Percentiles rank a stretch among this genome's conserved stretches.
Evolutionary conservation across 2,888 invertebrate genomes (phyloP).

Genomic region (Mythimna impura): DNA sequence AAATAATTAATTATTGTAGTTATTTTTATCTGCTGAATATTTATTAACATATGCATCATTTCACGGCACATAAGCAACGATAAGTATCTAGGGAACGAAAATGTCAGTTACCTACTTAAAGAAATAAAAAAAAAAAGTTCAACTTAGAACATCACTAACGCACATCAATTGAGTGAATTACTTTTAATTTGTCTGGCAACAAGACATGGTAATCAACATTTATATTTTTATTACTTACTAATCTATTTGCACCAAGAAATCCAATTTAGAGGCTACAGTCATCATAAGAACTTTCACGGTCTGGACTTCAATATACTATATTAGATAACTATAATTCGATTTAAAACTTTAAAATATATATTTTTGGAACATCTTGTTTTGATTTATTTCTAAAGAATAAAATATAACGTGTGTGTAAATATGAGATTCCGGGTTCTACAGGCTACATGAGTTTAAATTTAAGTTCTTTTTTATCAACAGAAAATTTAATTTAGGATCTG

Average conservation of each 20-base stretch:
- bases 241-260: conserved; percentile 59
- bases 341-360: background rate
- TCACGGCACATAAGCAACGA: background rate
- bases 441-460: too few relatives aligned
- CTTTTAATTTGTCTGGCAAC: conserved; percentile 13
- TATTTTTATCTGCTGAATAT: background rate
- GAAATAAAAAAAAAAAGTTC: background rate
- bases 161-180: conserved; percentile 16
- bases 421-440: too few relatives aligned
- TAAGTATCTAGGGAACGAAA: background rate
- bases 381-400: background rate
- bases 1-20: too few relatives aligned
- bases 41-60: conserved; percentile 3
- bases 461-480: too few relatives aligned
- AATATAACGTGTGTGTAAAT: background rate
- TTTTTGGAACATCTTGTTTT: conserved; percentile 6
- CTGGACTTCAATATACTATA: conserved; percentile 19
- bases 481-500: too few relatives aligned
- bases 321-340: conserved; percentile 8
- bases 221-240: conserved; percentile 57
- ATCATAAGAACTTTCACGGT: conserved; percentile 64
- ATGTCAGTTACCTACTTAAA: background rate
- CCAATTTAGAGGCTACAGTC: conserved; percentile 59
- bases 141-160: background rate
- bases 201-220: conserved; percentile 20